Percentiles rank a stretch among this genome's conserved stretches.
Conservation (phyloP, 2,797 vertebrate species). For the Clarias pachynema region DNA sequence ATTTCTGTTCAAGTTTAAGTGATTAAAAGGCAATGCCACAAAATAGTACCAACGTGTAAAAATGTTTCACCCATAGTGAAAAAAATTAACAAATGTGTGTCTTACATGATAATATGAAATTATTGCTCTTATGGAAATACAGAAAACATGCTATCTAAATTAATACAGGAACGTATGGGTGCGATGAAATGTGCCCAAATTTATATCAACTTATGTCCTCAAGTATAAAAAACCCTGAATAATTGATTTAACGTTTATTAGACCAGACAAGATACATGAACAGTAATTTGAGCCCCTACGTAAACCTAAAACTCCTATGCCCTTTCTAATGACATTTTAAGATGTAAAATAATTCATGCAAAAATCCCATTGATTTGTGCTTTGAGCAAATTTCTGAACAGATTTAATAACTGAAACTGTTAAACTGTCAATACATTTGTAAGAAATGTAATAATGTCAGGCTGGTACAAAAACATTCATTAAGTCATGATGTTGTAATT, state of each 20-base stretch:
- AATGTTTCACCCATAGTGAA: background rate
- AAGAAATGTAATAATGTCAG: constrained; percentile 17
- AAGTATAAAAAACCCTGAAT: background rate
- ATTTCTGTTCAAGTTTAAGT: background rate
- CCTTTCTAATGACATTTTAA: background rate
- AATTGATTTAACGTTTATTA: background rate
- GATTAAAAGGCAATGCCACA: background rate
- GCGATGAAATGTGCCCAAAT: background rate
- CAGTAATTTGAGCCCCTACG: background rate
- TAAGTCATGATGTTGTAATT: background rate
- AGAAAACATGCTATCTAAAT: background rate
- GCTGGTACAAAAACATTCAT: constrained; percentile 44
- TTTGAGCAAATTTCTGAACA: background rate
- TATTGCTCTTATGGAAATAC: background rate
- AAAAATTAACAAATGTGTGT: background rate
- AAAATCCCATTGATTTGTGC: background rate
- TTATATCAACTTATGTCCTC: background rate
- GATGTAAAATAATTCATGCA: background rate
- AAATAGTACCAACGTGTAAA: background rate
- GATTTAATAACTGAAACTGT: background rate
- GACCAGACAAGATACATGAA: background rate
- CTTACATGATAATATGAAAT: background rate
- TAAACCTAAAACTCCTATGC: background rate
- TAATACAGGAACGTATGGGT: background rate
- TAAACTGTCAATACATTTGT: background rate